These are phyloP conservation scores for Sanderia malayensis DNA, from an alignment of 30 jellyfish, hydroid and myxozoan species.

Conservation along the genomic window DNA sequence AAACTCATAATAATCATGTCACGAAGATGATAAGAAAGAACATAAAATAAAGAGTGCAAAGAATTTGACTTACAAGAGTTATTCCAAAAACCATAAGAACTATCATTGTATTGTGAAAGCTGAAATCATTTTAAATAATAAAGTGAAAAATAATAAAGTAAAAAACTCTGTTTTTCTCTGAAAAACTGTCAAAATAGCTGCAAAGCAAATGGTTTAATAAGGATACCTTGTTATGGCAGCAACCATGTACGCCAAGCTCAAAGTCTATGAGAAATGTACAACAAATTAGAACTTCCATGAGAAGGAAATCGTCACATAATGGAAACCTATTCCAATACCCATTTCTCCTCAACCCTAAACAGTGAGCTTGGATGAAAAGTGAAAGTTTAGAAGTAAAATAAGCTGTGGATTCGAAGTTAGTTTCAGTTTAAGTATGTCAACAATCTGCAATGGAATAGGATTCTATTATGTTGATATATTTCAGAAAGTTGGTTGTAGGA, in stretches of 20 bases:
- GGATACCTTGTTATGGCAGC: constrained; percentile 70
- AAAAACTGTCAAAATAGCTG: neutral
- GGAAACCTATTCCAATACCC: neutral
- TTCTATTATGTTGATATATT: neutral
- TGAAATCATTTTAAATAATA: neutral
- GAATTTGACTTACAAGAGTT: constrained; percentile 67
- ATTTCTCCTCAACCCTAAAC: too few relatives aligned
- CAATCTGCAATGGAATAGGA: neutral
- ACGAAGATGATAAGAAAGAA: neutral
- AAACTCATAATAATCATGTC: too few relatives aligned
- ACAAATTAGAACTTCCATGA: neutral
- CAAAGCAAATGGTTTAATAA: neutral
- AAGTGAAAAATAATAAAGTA: too few relatives aligned
- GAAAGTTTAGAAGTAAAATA: too few relatives aligned
- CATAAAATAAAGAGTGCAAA: neutral
- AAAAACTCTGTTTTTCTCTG: neutral
- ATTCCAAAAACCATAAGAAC: constrained; percentile 78
- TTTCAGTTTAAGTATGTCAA: neutral
- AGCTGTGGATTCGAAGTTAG: too few relatives aligned
- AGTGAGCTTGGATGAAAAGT: too few relatives aligned
- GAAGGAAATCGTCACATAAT: neutral
- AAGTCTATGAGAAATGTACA: constrained; percentile 18
- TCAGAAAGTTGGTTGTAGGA: neutral
- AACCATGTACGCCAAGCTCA: constrained; percentile 70
- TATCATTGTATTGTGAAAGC: constrained; percentile 79